Evolutionary conservation across 2,888 invertebrate species (phyloP).

Genomic region (Drosophila aldrichi): DNA sequence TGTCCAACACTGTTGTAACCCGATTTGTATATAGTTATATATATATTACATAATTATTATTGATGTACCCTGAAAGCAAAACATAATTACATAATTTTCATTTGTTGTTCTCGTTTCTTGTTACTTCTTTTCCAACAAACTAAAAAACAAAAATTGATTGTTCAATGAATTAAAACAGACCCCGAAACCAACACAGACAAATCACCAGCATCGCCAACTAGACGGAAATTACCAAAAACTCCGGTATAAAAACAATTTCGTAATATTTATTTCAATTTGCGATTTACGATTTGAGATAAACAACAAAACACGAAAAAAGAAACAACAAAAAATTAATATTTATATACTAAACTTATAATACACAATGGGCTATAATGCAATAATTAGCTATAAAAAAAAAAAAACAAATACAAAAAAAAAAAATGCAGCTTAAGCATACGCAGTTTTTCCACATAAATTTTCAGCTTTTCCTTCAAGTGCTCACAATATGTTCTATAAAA

Average conservation of each 20-base stretch:
- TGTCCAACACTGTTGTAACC: constrained; percentile 12
- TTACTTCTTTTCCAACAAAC: constrained; percentile 59
- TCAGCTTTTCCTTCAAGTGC: constrained; percentile 67
- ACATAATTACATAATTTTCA: constrained; percentile 66
- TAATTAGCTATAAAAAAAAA: constrained; percentile 63
- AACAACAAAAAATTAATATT: constrained; percentile 17
- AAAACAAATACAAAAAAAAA: constrained; percentile 15
- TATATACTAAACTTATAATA: constrained; percentile 34
- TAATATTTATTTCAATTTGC: constrained; percentile 66
- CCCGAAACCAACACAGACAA: constrained; percentile 91
- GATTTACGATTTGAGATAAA: constrained; percentile 49
- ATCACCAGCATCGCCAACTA: constrained; percentile 94
- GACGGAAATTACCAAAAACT: constrained; percentile 98
- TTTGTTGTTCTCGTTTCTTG: constrained; percentile 76
- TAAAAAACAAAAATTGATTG: constrained; percentile 22
- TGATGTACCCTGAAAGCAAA: constrained; percentile 39
- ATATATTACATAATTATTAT: constrained; percentile 25
- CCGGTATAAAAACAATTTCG: constrained; percentile 93
- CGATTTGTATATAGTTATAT: constrained; percentile 24
- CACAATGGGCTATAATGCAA: constrained; percentile 58
- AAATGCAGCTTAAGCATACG: constrained; percentile 74
- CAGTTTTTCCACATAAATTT: constrained; percentile 65
- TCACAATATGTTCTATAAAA: constrained; percentile 52
- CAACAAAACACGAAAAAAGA: constrained; percentile 39
- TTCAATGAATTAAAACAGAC: constrained; percentile 87